These are phyloP conservation scores for Leucophenga varia DNA, from an alignment of 1,140 invertebrate genomes.

Conservation along the genomic window DNA sequence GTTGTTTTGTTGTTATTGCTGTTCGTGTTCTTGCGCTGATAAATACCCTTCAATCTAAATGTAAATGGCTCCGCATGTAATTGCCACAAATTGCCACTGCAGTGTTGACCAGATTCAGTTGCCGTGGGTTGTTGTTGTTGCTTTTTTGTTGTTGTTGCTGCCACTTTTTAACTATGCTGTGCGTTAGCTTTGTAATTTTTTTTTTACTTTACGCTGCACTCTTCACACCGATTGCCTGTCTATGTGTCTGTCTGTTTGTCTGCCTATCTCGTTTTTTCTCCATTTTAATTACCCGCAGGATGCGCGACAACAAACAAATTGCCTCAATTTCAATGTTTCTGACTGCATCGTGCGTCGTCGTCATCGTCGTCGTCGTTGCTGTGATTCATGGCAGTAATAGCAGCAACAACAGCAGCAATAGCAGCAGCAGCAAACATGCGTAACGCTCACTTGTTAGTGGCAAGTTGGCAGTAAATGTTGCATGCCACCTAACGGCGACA, in stretches of 20 bases:
- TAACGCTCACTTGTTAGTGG: constrained; percentile 21
- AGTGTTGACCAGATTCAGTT: constrained; percentile 45
- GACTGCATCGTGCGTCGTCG: constrained; percentile 8
- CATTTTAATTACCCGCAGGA: constrained; percentile 54
- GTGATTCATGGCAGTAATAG: constrained; percentile 38
- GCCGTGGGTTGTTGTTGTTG: constrained; percentile 17
- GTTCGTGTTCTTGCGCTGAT: constrained; percentile 33
- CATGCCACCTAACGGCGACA: constrained; percentile 43
- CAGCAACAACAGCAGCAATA: constrained; percentile 6
- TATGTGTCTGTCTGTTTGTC: no score
- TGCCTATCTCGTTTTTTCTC: constrained; percentile 22
- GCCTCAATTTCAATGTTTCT: constrained; percentile 53
- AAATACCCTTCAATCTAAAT: constrained; percentile 55
- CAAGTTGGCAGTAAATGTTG: constrained; percentile 28
- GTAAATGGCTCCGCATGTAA: constrained; percentile 54
- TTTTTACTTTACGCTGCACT: neutral
- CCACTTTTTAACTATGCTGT: no score
- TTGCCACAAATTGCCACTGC: constrained; percentile 54
- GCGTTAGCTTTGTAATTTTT: no score
- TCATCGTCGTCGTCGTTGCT: constrained; percentile 27
- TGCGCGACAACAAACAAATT: constrained; percentile 55
- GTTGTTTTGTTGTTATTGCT: neutral
- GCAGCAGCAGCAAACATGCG: constrained; percentile 27
- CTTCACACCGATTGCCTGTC: no score
- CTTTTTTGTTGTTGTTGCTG: constrained; percentile 21